Base-by-base conservation (phyloP, 2,113 vertebrate genomes). In the Vanacampus margaritifer region DNA sequence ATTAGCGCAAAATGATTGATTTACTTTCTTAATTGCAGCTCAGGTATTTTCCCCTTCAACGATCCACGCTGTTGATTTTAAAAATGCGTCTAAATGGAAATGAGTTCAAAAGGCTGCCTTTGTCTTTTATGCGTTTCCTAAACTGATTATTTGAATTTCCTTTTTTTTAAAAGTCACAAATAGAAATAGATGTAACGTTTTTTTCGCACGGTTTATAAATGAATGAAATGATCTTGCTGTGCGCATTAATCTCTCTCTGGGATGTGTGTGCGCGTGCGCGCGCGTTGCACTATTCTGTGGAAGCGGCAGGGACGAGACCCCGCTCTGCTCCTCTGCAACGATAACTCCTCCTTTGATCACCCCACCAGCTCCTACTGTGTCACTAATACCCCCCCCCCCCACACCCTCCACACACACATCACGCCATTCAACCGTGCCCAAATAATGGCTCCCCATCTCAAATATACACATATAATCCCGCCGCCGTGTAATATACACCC, bases 331-430 rank as follows among this genome's bases (percentile, higher is more conserved):
- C 78, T 69, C 79, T 41, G 78, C 68, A 8, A 58, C 51, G 26
- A 85, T 88, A 85, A 79, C 73, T 81, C 67, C 71, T 65, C 65
- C 83, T 89, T 86, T 89, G 83, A 88, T 88, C 89, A 73, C 24
- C 37, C 60, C 1, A 10, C 63, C 66, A 56, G 50, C 73, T 43
- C 80, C 83, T 58, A 53, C 78, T 80, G 84, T 7, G 72, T 72
- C 56, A 46, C 85, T 84, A 82, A 89, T 83, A 86, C 85, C 64
- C 28, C 28, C 28, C 2, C 59, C 75, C 48, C 60, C 78, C 75
- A 66, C 26, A 64, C 62, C 41, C 70, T 63, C 77, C 0, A 14
- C 13, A 6, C 46, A 64, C 74, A 73, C 72, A 68, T 70, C 64
- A 45, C 54, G 68, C 48, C 64, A 75, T 72, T 63, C 68, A 75